Conservation (phyloP, 2,797 vertebrate species). For the Catostomus latipinnis region DNA sequence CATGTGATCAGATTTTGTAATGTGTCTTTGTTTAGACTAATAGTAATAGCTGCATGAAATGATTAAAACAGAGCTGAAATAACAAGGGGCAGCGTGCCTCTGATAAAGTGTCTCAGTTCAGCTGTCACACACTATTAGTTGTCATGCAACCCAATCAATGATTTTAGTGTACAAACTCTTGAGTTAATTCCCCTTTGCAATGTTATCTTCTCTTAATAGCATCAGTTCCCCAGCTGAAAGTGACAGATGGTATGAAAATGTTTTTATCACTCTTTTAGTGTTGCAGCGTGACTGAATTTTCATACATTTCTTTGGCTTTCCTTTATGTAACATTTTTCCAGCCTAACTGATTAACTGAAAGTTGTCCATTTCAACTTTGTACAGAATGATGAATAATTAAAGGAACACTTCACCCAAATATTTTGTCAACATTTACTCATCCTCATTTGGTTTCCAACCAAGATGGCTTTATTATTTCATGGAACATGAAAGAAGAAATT, state of each 20-base stretch:
- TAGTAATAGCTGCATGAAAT: conserved; percentile 54
- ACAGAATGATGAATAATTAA: no score
- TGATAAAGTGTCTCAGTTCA: conserved; percentile 46
- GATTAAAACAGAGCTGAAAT: conserved; percentile 41
- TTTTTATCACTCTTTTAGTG: neutral
- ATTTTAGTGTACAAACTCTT: conserved; percentile 44
- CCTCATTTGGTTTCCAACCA: no score
- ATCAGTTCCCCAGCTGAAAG: conserved; percentile 9
- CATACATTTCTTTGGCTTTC: neutral
- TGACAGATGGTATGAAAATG: conserved; percentile 1
- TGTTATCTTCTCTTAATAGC: conserved; percentile 37
- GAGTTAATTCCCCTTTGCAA: conserved; percentile 8
- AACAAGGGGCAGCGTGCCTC: conserved; percentile 50
- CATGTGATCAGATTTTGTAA: neutral
- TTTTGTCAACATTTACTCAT: no score
- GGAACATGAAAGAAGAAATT: no score
- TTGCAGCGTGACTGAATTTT: conserved; percentile 23
- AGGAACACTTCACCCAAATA: no score
- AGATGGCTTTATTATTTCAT: no score
- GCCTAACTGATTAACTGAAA: no score
- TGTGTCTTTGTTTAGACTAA: conserved; percentile 21
- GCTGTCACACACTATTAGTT: conserved; percentile 28
- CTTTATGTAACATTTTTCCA: no score
- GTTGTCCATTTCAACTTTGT: no score
- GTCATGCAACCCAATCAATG: conserved; percentile 46